Evolutionary conservation across 2,888 invertebrate genomes (phyloP).

Genomic region (Eumerus sabulonum): DNA sequence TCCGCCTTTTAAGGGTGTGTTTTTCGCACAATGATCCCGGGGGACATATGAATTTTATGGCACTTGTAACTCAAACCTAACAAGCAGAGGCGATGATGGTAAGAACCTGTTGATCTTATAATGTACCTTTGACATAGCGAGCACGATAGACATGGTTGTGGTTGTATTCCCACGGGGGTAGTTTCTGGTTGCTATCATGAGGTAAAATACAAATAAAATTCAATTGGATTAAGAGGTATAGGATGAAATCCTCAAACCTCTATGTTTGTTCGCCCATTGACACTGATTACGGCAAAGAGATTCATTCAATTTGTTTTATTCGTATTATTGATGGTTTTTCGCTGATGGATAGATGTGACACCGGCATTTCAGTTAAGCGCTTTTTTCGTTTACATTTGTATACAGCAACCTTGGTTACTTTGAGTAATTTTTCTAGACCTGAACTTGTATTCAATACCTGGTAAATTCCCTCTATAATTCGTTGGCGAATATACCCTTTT

Average conservation of each 20-base stretch:
- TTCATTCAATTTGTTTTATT: constrained; percentile 37
- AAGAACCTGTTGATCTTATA: constrained; percentile 60
- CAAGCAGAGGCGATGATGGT: constrained; percentile 48
- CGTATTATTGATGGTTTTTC: constrained; percentile 39
- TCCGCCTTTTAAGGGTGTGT: constrained; percentile 36
- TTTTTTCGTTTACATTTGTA: too few species aligned
- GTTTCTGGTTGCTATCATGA: constrained; percentile 52
- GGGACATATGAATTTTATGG: constrained; percentile 57
- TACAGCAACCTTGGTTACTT: too few species aligned
- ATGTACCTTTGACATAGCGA: constrained; percentile 46
- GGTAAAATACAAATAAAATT: constrained; percentile 66
- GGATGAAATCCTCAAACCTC: constrained; percentile 26
- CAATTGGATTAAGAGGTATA: constrained; percentile 63
- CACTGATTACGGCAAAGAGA: constrained; percentile 56
- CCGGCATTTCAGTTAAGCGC: too few species aligned
- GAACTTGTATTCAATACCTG: too few species aligned
- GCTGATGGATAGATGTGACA: constrained; percentile 22
- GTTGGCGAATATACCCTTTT: too few species aligned
- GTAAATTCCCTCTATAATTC: too few species aligned
- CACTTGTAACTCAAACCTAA: constrained; percentile 63
- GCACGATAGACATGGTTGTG: constrained; percentile 10
- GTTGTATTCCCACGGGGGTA: constrained; percentile 66
- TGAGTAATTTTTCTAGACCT: too few species aligned
- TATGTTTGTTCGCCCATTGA: constrained; percentile 60
- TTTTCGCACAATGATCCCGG: constrained; percentile 53